Base-by-base conservation (phyloP, 2,888 invertebrate genomes). In the Galeopsomyia nigrocyanea region DNA sequence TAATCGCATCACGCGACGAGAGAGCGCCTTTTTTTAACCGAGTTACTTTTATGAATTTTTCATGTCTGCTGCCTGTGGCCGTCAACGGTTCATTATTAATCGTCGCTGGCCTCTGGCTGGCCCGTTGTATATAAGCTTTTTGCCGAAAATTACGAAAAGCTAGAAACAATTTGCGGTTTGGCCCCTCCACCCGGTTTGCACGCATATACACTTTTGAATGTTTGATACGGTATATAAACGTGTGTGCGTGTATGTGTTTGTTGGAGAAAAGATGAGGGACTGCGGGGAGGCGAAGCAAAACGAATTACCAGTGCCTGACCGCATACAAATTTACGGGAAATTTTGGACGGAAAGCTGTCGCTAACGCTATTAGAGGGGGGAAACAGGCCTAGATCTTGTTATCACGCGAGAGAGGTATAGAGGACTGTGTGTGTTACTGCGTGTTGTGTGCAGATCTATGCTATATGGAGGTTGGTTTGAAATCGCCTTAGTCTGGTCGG, bases 311-410 rank as follows among this genome's bases (percentile, higher is more conserved):
- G n/a, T 55, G 57, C 26, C 26, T 53, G 71, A 71, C 71, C 74
- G 71, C 74, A 61, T 71, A 74, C 68, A 68, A 71, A 71, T 74
- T 71, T 51, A 68, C 75, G 73, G 39, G 73, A 76, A 77, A 66
- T 65, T 71, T 68, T 60, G 26, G 67, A 70, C 68, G 64, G 68
- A 75, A 72, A 62, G 19, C 71, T 47, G 19, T 39, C 0, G 21
- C 22, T 49, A 50, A 47, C 10, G 70, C 26, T 21, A 39, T 31
- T 9, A n/a, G 21, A 56, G 7, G 46, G 7, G 46, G 19, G 39
- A 46, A 31, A 0, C 22, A 16, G 57, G 47, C 10, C 13, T 39
- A 22, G 60, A 81, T 79, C 77, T 78, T 77, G 74, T 75, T 73
- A 68, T 68, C 63, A 46, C 46, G 56, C 56, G 17, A n/a, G 46